phyloP scores from a whole-genome alignment of 2,888 invertebrate species.

The Aphodius sticticus region DNA sequence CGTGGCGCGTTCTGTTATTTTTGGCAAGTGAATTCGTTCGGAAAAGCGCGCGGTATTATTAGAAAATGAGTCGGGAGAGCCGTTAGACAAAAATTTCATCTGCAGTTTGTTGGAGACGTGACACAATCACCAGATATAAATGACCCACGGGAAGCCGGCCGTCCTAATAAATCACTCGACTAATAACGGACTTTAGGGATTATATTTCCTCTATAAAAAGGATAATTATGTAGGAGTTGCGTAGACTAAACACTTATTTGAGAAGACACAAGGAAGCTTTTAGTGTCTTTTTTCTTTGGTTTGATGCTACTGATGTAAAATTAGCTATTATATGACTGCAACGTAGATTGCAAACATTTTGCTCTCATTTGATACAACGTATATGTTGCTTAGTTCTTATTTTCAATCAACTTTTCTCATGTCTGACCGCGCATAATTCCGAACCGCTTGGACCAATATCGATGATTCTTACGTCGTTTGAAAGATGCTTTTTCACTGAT shows the following conservation, averaged over 20 bases:
- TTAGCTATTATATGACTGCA: too few relatives aligned
- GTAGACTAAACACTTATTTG: neutral
- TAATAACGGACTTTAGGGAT: neutral
- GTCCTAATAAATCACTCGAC: neutral
- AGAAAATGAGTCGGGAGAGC: neutral
- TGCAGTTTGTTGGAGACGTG: too few relatives aligned
- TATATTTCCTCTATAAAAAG: neutral
- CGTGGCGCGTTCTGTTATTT: neutral
- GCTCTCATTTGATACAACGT: too few relatives aligned
- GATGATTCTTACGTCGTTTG: too few relatives aligned
- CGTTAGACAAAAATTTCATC: neutral
- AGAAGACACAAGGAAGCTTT: neutral
- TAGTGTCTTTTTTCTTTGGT: neutral
- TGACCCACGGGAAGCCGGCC: neutral
- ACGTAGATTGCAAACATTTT: too few relatives aligned
- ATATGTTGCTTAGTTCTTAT: too few relatives aligned
- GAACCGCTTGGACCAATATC: too few relatives aligned
- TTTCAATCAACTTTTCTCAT: too few relatives aligned
- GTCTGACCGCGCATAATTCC: too few relatives aligned
- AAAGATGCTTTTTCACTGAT: too few relatives aligned
- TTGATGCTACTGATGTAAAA: neutral
- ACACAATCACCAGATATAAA: neutral
- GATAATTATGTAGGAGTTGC: neutral
- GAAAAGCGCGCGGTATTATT: neutral
- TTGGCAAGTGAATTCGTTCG: neutral